Evolutionary conservation across 2,113 vertebrate genomes (phyloP).

Genomic region (Propithecus coquereli): DNA sequence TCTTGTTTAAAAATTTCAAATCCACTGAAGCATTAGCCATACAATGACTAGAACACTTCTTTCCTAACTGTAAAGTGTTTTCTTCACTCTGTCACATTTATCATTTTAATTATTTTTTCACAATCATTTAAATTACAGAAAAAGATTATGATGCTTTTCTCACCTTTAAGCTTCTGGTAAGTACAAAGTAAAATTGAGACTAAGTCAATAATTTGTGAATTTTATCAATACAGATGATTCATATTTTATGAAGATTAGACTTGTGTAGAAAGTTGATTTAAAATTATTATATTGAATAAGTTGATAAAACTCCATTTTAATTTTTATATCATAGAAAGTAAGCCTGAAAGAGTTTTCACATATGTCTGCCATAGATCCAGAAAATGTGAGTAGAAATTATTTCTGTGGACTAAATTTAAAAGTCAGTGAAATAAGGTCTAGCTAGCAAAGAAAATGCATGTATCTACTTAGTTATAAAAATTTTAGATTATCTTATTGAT

Average conservation of each 20-base stretch:
- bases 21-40: not conserved
- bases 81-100: not conserved
- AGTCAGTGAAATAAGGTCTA: not conserved
- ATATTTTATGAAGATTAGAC: not conserved
- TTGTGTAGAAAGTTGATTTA: not conserved
- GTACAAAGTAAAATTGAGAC: not conserved
- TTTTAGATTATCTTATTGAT: not conserved
- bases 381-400: not conserved
- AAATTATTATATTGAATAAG: not conserved
- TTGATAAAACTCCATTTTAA: not conserved
- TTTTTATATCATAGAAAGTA: not conserved
- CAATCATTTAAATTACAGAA: not conserved
- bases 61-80: not conserved
- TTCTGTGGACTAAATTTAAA: not conserved
- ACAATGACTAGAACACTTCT: not conserved
- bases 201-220: not conserved
- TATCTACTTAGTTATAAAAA: not conserved
- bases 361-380: not conserved
- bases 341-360: not conserved
- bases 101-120: constrained; percentile 16
- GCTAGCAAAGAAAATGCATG: not conserved
- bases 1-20: constrained; percentile 22
- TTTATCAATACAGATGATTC: not conserved
- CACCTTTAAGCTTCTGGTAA: not conserved
- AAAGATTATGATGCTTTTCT: not conserved